Evolutionary conservation across 2,113 vertebrate genomes (phyloP).

Genomic region (Hyperopisus bebe): DNA sequence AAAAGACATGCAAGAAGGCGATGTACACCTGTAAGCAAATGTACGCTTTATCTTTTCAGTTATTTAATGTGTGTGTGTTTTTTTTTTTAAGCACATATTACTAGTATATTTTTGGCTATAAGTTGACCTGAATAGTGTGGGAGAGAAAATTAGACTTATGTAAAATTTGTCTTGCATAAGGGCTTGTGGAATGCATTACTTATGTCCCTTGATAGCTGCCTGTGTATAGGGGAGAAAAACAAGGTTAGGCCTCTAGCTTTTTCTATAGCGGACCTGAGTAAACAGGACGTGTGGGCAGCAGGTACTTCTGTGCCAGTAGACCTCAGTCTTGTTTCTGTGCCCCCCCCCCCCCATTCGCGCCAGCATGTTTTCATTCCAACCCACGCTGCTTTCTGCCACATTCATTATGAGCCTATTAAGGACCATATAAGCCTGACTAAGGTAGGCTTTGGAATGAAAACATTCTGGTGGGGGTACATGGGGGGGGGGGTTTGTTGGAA

Average conservation of each 20-base stretch:
- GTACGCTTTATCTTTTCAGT: background rate
- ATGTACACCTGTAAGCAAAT: background rate
- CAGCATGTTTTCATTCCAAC: background rate
- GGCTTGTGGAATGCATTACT: background rate
- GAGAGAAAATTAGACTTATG: background rate
- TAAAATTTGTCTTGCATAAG: background rate
- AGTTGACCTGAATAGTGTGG: background rate
- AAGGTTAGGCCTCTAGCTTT: background rate
- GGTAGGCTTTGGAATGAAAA: background rate
- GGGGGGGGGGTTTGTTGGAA: background rate
- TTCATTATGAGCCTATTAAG: background rate
- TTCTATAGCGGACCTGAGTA: background rate
- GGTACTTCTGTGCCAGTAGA: background rate
- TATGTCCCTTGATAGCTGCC: background rate
- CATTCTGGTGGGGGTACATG: background rate
- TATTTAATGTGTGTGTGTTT: background rate
- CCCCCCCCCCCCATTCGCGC: background rate
- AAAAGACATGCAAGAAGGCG: background rate
- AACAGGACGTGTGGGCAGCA: background rate
- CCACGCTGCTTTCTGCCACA: background rate
- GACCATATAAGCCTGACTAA: background rate
- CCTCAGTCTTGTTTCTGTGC: background rate
- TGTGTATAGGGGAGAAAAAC: background rate
- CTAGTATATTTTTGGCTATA: background rate
- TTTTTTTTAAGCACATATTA: background rate